Evolutionary conservation across 2,888 invertebrate genomes (phyloP), one percentile per base, ranked within the genome.

Genomic region (Epiblema foenella): DNA sequence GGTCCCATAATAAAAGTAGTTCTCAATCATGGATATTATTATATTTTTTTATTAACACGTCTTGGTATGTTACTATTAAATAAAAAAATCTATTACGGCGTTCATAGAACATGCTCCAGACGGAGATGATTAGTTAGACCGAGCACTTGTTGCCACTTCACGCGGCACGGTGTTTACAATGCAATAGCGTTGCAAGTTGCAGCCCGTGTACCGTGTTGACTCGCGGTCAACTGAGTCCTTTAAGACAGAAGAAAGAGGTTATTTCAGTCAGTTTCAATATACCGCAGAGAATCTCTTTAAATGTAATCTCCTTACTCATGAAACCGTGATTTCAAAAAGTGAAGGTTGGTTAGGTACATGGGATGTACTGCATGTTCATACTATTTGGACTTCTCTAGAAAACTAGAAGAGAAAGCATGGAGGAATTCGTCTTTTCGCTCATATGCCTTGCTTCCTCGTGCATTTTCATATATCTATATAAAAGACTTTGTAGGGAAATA

Each of bases 121-220:
- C 57, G 17, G 69, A 74, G 76, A 77, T 78, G 77, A 81, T 81
- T 79, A 74, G 75, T n/a, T 59, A 59, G 52, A 42, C 51, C 68
- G 77, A 76, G 75, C 81, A 83, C 82, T 83, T 83, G 83, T 83
- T 83, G 82, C 80, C 78, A 74, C 77, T 79, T 69, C 76, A 77
- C 76, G 76, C 72, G 76, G 75, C 73, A 66, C 68, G 70, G 74
- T 75, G 65, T 72, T 72, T 72, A 68, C 66, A 73, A 66, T 73
- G 74, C 69, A 73, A 74, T 74, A 65, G 60, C 70, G 52, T 29
- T 60, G 65, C 37, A 51, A 3, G 42, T 52, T 39, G 17, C 17
- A 56, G 39, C 24, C 24, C 24, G 24, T 24, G 24, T 4, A 24
- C 24, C 24, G 39, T 59, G 64, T 69, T 52, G 64, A 69, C 64